A percentile compares a stretch with the other conserved stretches of the same genome.
phyloP scores from a whole-genome alignment of 1,140 invertebrate species.

The Holcopasites calliopsidis region DNA sequence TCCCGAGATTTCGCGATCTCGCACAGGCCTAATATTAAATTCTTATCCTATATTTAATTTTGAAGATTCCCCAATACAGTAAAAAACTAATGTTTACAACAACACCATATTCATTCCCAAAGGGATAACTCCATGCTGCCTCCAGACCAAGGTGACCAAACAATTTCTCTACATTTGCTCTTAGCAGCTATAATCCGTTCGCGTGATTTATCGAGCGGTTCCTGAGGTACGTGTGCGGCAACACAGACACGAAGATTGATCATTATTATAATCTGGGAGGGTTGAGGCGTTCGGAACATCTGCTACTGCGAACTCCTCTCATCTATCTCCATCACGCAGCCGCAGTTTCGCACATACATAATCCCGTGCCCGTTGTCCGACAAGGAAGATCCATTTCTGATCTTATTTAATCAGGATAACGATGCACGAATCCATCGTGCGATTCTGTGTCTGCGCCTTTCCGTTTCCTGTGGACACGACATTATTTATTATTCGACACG shows the following conservation, averaged over 20 bases:
- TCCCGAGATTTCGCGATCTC: no score
- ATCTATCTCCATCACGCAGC: conserved; percentile 40
- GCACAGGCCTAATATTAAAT: neutral
- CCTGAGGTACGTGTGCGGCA: conserved; percentile 8
- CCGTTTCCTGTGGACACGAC: neutral
- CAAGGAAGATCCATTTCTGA: conserved; percentile 27
- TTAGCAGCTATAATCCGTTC: conserved; percentile 10
- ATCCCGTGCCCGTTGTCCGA: conserved; percentile 15
- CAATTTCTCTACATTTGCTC: conserved; percentile 10
- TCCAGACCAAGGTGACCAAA: neutral
- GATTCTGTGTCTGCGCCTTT: conserved; percentile 7
- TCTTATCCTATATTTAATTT: no score
- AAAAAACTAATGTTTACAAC: neutral
- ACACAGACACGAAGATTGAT: conserved; percentile 40
- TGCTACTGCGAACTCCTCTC: conserved; percentile 44
- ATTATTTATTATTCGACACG: neutral
- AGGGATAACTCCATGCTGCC: no score
- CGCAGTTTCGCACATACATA: conserved; percentile 29
- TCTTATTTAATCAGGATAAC: conserved; percentile 1
- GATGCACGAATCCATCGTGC: neutral
- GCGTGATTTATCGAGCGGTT: conserved; percentile 30
- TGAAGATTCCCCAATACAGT: neutral
- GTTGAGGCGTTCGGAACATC: conserved; percentile 25
- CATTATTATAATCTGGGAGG: conserved; percentile 46
- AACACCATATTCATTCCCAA: neutral